phyloP scores from a whole-genome alignment of 2,888 invertebrate genomes.

The Germaria angustata region DNA sequence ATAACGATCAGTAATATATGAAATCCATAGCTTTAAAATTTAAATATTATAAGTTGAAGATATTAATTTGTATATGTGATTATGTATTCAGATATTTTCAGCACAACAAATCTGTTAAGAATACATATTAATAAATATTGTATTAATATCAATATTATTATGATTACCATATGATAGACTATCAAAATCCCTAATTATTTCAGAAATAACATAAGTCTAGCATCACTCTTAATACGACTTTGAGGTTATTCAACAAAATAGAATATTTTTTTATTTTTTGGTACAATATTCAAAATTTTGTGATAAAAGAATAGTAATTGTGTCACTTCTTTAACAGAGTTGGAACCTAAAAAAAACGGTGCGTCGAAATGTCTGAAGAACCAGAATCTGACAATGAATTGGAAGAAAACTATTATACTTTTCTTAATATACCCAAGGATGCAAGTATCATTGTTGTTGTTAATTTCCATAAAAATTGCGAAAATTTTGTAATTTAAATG shows the following conservation, averaged over 20 bases:
- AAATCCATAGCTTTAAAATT: too few relatives aligned
- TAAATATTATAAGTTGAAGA: too few relatives aligned
- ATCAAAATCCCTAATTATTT: too few relatives aligned
- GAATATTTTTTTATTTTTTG: conserved; percentile 37
- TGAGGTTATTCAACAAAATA: conserved; percentile 68
- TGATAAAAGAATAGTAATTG: conserved; percentile 48
- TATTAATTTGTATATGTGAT: too few relatives aligned
- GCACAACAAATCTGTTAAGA: too few relatives aligned
- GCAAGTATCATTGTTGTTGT: conserved; percentile 81
- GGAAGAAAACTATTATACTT: conserved; percentile 93
- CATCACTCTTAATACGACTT: conserved; percentile 17
- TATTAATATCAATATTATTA: too few relatives aligned
- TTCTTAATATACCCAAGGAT: conserved; percentile 91
- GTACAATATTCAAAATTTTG: conserved; percentile 62
- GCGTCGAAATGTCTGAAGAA: conserved; percentile 79
- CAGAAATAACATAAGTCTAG: neutral
- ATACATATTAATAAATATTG: too few relatives aligned
- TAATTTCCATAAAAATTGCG: conserved; percentile 3
- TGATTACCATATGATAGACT: too few relatives aligned
- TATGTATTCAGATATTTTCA: too few relatives aligned
- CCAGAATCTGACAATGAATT: conserved; percentile 83
- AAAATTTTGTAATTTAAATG: conserved; percentile 34
- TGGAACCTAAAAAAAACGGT: neutral
- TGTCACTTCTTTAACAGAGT: conserved; percentile 19
- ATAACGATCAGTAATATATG: too few relatives aligned